Conservation (phyloP, 2,797 vertebrate genomes). For the Apodemus agrarius region DNA sequence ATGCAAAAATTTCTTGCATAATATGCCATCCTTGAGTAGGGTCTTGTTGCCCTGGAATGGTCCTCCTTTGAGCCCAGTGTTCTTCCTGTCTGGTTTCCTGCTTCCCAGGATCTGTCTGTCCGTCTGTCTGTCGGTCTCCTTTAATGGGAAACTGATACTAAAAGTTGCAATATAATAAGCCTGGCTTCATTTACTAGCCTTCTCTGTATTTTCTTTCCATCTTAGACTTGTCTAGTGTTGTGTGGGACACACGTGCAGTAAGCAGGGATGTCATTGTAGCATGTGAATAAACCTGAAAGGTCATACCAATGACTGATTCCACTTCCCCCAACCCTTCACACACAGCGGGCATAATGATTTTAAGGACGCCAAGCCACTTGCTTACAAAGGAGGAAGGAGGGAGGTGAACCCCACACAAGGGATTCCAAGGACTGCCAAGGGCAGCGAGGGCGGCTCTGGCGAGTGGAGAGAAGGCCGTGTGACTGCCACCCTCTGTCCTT, state of each 20-base stretch:
- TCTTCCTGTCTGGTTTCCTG: background rate
- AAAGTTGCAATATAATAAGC: background rate
- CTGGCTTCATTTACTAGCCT: background rate
- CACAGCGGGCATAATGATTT: background rate
- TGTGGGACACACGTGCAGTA: rapidly evolving
- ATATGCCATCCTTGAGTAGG: background rate
- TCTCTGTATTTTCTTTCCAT: background rate
- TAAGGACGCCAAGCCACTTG: background rate
- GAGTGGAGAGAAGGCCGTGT: background rate
- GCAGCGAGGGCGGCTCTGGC: background rate
- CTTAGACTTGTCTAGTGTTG: background rate
- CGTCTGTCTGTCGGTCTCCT: background rate
- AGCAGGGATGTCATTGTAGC: background rate
- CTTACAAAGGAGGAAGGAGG: background rate
- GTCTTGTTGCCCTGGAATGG: background rate
- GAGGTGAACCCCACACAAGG: background rate
- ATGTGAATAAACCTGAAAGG: background rate
- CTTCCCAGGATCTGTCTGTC: background rate
- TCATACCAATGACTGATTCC: background rate
- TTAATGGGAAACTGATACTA: background rate
- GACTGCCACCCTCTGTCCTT: background rate
- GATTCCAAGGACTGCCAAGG: background rate
- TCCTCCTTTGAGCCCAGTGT: too few species aligned
- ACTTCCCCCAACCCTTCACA: background rate
- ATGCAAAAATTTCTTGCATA: background rate